phyloP scores from a whole-genome alignment of 2,888 invertebrate genomes.

The Tetragonisca angustula region DNA sequence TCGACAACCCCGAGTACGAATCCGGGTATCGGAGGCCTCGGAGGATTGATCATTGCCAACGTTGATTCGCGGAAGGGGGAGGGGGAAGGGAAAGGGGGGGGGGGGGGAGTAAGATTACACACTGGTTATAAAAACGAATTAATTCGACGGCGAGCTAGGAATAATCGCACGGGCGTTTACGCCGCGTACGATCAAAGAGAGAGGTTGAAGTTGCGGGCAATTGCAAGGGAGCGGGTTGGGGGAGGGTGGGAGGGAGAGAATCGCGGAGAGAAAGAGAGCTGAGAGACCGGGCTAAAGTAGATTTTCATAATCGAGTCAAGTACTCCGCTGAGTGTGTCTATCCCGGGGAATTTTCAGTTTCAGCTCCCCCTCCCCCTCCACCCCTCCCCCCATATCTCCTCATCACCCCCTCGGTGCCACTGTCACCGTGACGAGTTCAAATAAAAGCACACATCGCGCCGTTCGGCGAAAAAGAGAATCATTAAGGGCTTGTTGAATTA shows the following conservation, averaged over 20 bases:
- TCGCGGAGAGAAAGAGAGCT: constrained; percentile 24
- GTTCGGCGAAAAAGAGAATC: constrained; percentile 41
- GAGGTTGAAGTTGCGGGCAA: constrained; percentile 40
- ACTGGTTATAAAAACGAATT: constrained; percentile 12
- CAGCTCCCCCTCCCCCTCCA: neutral
- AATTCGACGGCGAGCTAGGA: constrained; percentile 21
- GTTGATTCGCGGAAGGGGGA: too few species aligned
- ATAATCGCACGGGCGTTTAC: constrained; percentile 53
- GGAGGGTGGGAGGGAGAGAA: neutral
- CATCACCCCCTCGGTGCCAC: neutral
- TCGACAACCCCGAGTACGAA: too few species aligned
- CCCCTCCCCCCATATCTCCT: neutral
- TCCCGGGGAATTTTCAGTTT: constrained; percentile 60
- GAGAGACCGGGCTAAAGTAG: constrained; percentile 52
- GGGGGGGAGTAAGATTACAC: neutral
- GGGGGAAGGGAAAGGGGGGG: too few species aligned
- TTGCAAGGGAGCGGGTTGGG: neutral
- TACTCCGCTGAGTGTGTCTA: constrained; percentile 66
- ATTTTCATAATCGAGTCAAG: constrained; percentile 73
- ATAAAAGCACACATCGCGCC: constrained; percentile 49
- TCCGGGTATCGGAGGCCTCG: too few species aligned
- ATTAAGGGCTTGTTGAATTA: constrained; percentile 41
- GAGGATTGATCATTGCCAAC: too few species aligned
- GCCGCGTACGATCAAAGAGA: constrained; percentile 60
- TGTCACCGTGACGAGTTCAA: constrained; percentile 29